These are phyloP conservation scores for Drosophila fungiperda DNA, from an alignment of 2,888 invertebrate genomes.

Conservation along the genomic window DNA sequence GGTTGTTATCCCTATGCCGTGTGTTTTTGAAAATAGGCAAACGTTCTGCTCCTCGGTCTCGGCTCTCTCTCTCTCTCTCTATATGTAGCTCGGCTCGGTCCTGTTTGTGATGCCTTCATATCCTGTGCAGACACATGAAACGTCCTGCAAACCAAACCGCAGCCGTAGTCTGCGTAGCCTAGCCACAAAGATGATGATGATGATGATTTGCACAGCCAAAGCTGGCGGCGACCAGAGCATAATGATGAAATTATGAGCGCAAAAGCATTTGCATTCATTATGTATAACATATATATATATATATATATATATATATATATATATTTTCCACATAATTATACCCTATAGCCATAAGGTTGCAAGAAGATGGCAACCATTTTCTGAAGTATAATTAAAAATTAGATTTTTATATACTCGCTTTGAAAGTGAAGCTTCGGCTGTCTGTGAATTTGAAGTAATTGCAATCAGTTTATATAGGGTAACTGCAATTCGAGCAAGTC, in stretches of 20 bases:
- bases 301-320: conserved; percentile 14
- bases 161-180: conserved; percentile 57
- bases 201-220: conserved; percentile 33
- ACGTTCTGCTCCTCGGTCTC: conserved; percentile 24
- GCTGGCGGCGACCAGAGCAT: conserved; percentile 21
- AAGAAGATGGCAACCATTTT: too few relatives aligned
- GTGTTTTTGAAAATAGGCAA: conserved; percentile 80
- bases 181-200: conserved; percentile 44
- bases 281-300: conserved; percentile 54
- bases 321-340: conserved; percentile 36
- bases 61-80: not conserved
- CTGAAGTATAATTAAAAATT: not conserved
- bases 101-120: conserved; percentile 81
- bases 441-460: not conserved
- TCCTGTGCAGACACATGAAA: conserved; percentile 80
- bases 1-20: conserved; percentile 81
- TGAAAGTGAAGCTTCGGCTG: not conserved
- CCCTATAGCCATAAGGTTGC: conserved; percentile 9
- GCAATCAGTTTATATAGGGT: conserved; percentile 9
- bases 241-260: conserved; percentile 81
- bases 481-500: not conserved
- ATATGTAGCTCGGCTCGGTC: conserved; percentile 20
- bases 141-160: conserved; percentile 74
- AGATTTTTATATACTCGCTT: not conserved
- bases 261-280: conserved; percentile 81